Evolutionary conservation across 2,113 vertebrate genomes (phyloP).

Genomic region (Oncorhynchus tshawytscha): DNA sequence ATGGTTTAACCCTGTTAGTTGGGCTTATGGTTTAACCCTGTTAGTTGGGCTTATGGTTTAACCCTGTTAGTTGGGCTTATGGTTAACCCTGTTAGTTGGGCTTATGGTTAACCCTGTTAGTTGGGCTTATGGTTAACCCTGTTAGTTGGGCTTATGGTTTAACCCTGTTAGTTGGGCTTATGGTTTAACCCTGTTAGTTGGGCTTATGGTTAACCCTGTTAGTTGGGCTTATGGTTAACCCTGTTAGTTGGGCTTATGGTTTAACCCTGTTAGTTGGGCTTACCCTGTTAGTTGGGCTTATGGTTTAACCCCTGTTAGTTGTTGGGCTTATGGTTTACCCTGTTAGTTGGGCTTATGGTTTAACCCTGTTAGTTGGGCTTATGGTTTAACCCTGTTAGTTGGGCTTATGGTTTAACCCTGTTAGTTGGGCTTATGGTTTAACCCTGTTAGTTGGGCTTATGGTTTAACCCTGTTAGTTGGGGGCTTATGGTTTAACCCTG

Average conservation of each 20-base stretch:
- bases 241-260: neutral
- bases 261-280: neutral
- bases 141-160: neutral
- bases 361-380: neutral
- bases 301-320: neutral
- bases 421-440: neutral
- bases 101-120: neutral
- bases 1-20: too few species aligned
- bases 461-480: too few species aligned
- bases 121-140: too few species aligned
- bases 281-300: neutral
- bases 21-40: neutral
- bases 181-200: neutral
- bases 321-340: too few species aligned
- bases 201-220: too few species aligned
- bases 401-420: too few species aligned
- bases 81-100: neutral
- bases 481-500: neutral
- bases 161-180: neutral
- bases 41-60: neutral
- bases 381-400: neutral
- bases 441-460: neutral
- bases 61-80: neutral
- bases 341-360: neutral
- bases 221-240: neutral